These are phyloP conservation scores for Halyomorpha halys DNA, from an alignment of 1,140 invertebrate genomes.

Conservation along the genomic window DNA sequence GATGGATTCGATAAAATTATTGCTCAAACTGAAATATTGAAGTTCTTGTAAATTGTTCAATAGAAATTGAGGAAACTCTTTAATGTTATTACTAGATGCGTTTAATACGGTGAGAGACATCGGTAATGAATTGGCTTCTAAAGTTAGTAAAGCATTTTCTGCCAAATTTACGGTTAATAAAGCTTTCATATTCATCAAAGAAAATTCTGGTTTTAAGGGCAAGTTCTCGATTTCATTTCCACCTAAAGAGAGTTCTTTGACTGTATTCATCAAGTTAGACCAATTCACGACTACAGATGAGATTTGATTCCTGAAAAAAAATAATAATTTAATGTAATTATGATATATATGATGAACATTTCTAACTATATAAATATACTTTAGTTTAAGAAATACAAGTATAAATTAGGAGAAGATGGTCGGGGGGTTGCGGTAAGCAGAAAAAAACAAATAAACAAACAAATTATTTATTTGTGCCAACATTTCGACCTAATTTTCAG, in stretches of 20 bases:
- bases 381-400: too few species aligned
- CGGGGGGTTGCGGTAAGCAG: too few species aligned
- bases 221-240: conserved; percentile 66
- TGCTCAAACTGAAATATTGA: conserved; percentile 59
- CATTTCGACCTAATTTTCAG: too few species aligned
- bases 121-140: conserved; percentile 49
- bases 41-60: conserved; percentile 16
- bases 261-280: conserved; percentile 57
- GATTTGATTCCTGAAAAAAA: conserved; percentile 51
- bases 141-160: conserved; percentile 53
- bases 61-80: conserved; percentile 44
- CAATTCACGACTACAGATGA: conserved; percentile 53
- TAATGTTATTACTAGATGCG: conserved; percentile 60
- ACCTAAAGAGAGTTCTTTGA: conserved; percentile 66
- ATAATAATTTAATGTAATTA: conserved; percentile 20
- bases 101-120: conserved; percentile 57
- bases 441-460: too few species aligned
- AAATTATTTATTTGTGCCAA: too few species aligned
- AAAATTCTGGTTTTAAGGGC: conserved; percentile 21
- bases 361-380: too few species aligned
- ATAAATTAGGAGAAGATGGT: too few species aligned
- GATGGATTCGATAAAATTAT: conserved; percentile 61
- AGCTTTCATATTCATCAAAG: conserved; percentile 48
- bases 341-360: too few species aligned
- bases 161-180: conserved; percentile 63